Base-by-base conservation (phyloP, 2,113 vertebrate genomes). In the Perca schrenkii region DNA sequence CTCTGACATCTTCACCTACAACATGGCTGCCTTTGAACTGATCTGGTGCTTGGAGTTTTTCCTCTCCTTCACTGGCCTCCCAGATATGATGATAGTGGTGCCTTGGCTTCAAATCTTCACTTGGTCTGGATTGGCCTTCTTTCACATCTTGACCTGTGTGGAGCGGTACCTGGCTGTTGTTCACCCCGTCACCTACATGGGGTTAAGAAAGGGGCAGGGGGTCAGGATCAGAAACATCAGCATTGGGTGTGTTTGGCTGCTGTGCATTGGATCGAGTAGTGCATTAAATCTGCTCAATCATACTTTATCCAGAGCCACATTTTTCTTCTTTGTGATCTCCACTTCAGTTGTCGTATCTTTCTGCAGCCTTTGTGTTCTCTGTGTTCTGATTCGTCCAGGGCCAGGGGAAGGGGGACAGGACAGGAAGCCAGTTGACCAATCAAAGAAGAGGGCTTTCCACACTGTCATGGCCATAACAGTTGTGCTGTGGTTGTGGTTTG, bases 131-230 rank as follows among this genome's bases (percentile, higher is more conserved):
- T 40, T 80, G 16, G 8, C 4, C 3, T 2, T 65, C 5, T 64
- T 84, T 4, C 86, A 87, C 46, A 3, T 54, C 10, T 71, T 88
- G 7, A 83, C 75, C 53, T 88, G 82, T 15, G 63, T 52, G 19
- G 84, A 86, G 57, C 84, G 79, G 13, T 78, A 86, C 49, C 56
- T 86, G 62, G 74, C 86, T 4, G 73, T 56, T 0, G 73, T 77
- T 16, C 61, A 73, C 17, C 79, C 84, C 16, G 6, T 73, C 36
- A 17, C 50, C 56, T 82, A 85, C 70, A 16, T 62, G 54, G 14
- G 72, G 25, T 60, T 82, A 3, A 74, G 13, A 6, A 19, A 54
- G 3, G n/a, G 2, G 2, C n/a, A 15, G 6, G 74, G 65, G 12
- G 47, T 71, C 66, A 60, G 8, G 50, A 61, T 82, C 47, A 70